A percentile compares a stretch with the other conserved stretches of the same genome.
Conservation (phyloP, 2,797 vertebrate genomes). For the Myotis myotis region DNA sequence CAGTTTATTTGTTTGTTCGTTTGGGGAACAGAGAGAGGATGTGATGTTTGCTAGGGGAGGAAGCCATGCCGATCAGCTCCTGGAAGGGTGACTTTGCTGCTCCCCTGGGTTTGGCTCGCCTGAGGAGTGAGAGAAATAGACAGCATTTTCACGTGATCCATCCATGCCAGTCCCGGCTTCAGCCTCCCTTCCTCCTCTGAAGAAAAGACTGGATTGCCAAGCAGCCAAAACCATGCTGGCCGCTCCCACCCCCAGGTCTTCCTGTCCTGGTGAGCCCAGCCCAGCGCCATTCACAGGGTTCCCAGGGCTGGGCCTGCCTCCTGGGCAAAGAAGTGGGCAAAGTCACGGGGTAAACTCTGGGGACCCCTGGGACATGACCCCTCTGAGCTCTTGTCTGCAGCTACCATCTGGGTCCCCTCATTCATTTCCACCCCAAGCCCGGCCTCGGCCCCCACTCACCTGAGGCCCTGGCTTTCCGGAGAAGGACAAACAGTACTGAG, state of each 20-base stretch:
- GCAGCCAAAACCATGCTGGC: not conserved
- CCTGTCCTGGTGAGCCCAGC: not conserved
- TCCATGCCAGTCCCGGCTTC: not conserved
- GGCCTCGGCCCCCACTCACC: not conserved
- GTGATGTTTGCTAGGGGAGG: not conserved
- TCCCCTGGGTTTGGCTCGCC: not conserved
- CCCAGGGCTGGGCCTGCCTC: not conserved
- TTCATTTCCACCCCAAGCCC: not conserved
- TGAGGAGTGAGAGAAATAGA: not conserved
- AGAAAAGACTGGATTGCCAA: not conserved
- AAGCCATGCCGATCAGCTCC: not conserved
- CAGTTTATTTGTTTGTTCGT: not conserved
- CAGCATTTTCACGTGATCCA: not conserved
- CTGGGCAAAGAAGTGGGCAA: not conserved
- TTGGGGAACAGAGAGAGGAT: not conserved
- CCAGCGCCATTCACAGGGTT: not conserved
- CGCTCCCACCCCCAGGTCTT: not conserved
- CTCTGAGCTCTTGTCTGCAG: not conserved
- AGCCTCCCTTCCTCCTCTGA: not conserved
- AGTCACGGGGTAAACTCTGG: not conserved
- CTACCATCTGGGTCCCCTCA: not conserved
- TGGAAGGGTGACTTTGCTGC: not conserved
- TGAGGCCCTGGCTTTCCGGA: not conserved
- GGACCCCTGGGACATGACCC: not conserved
- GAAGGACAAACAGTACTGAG: not conserved